Conservation (phyloP, 2,888 invertebrate species). For the Aradus depressus region DNA sequence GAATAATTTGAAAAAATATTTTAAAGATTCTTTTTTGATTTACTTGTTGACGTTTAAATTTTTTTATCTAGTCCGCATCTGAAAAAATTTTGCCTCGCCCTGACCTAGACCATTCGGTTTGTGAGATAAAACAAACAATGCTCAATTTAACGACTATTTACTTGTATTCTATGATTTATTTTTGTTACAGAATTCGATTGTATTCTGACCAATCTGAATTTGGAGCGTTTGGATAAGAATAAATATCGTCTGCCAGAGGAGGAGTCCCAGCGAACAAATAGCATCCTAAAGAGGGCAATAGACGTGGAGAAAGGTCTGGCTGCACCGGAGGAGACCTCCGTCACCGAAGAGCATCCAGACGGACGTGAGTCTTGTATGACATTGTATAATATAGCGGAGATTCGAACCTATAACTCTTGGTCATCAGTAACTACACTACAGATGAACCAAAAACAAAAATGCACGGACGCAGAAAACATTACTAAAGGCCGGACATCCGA, state of each 20-base stretch:
- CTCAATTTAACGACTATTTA: too few relatives aligned
- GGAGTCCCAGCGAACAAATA: conserved; percentile 68
- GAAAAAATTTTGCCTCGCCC: too few relatives aligned
- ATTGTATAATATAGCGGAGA: too few relatives aligned
- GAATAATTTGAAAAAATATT: too few relatives aligned
- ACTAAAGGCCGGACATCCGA: too few relatives aligned
- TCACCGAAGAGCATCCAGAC: conserved; percentile 76
- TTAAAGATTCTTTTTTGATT: too few relatives aligned
- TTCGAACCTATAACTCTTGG: neutral
- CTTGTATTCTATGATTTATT: conserved; percentile 8
- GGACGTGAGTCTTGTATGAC: conserved; percentile 49
- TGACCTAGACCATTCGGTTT: too few relatives aligned
- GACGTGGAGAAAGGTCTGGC: conserved; percentile 66
- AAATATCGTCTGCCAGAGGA: conserved; percentile 55
- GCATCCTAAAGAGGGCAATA: conserved; percentile 72
- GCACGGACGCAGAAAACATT: neutral
- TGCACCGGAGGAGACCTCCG: conserved; percentile 39
- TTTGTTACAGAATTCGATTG: conserved; percentile 58
- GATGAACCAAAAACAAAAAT: neutral
- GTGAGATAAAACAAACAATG: too few relatives aligned
- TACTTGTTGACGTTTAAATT: too few relatives aligned
- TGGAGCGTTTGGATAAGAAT: conserved; percentile 60
- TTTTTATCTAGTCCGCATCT: too few relatives aligned
- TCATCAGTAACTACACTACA: neutral
- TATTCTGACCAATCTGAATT: conserved; percentile 71